Conservation (phyloP, 2,888 invertebrate genomes). For the Acanthosepion esculentum region DNA sequence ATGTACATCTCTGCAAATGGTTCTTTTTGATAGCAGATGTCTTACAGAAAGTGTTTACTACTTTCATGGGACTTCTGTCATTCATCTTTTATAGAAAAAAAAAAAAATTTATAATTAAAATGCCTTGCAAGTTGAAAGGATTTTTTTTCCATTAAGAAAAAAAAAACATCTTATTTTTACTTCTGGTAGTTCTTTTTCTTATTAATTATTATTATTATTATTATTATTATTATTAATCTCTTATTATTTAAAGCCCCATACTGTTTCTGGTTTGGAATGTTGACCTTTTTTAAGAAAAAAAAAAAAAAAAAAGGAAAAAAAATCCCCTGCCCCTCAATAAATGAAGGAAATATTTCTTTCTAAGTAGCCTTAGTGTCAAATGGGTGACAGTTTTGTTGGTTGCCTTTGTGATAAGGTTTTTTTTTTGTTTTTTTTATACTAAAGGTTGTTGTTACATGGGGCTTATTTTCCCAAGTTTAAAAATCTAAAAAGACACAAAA, state of each 20-base stretch:
- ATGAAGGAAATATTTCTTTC: background rate
- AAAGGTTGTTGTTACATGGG: conserved; percentile 21
- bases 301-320: no score
- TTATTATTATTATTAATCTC: background rate
- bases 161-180: background rate
- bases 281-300: background rate
- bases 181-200: background rate
- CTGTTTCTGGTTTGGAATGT: background rate
- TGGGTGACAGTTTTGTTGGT: background rate
- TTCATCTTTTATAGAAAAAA: background rate
- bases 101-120: background rate
- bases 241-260: no score
- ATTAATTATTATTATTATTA: background rate
- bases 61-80: background rate
- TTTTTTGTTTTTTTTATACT: background rate
- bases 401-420: conserved; percentile 33
- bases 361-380: background rate
- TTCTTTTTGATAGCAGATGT: background rate
- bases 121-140: conserved; percentile 11
- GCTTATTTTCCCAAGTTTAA: conserved; percentile 2
- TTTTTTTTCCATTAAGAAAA: background rate
- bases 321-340: background rate
- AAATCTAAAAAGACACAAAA: background rate
- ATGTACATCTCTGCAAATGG: background rate
- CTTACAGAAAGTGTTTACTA: background rate